A percentile compares a stretch with the other conserved stretches of the same genome.
Evolutionary conservation across 2,797 vertebrate genomes (phyloP).

Genomic region (Miopithecus talapoin): DNA sequence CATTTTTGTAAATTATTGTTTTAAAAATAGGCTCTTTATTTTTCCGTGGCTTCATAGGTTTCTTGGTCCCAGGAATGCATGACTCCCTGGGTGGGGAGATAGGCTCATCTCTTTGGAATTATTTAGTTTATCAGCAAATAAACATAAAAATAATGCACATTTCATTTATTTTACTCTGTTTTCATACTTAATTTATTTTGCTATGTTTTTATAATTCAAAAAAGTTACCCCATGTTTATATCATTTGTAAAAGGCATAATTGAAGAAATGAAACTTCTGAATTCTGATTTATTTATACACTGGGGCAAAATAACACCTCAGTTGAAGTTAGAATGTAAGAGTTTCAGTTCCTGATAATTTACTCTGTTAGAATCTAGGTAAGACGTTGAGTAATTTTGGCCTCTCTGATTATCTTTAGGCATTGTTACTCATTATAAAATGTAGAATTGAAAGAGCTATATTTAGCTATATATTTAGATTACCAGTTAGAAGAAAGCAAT

Average conservation of each 20-base stretch:
- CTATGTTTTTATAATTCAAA: conserved; percentile 18
- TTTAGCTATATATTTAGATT: conserved; percentile 56
- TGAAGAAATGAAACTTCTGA: neutral
- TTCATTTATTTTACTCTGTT: neutral
- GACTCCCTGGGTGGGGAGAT: neutral
- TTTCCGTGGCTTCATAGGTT: neutral
- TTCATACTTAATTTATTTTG: neutral
- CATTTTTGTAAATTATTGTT: neutral
- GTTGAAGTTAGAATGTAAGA: conserved; percentile 20
- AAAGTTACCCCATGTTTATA: neutral
- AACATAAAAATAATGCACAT: neutral
- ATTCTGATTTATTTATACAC: conserved; percentile 16
- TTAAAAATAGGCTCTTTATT: neutral
- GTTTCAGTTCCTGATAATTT: conserved; percentile 2
- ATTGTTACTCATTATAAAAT: conserved; percentile 42
- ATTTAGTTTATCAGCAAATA: conserved; percentile 1
- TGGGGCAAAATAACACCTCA: neutral
- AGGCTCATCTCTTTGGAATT: neutral
- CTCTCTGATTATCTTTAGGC: neutral
- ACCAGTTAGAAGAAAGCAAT: conserved; percentile 47
- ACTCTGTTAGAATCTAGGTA: neutral
- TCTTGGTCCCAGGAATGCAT: neutral
- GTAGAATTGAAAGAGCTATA: neutral
- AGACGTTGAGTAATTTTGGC: neutral
- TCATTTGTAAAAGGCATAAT: neutral